phyloP scores from a whole-genome alignment of 2,797 vertebrate species.

The Megalops cyprinoides region DNA sequence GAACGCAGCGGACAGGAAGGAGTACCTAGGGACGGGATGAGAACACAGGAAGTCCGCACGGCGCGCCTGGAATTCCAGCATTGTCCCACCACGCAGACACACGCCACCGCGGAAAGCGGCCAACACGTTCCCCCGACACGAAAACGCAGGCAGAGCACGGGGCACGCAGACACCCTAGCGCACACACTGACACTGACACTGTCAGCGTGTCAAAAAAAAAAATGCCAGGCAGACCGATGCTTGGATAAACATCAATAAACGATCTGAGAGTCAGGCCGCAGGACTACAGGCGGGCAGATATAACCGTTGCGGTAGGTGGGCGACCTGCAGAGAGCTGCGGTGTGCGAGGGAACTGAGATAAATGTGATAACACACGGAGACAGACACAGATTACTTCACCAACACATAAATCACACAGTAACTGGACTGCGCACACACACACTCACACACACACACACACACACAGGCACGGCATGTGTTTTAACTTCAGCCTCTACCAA shows the following conservation, averaged over 20 bases:
- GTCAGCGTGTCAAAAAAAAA: no score
- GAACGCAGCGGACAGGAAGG: slow-evolving; percentile 59
- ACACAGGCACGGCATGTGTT: background rate
- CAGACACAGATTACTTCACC: background rate
- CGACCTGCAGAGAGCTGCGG: no score
- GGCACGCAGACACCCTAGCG: background rate
- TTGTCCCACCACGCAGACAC: slow-evolving; percentile 48
- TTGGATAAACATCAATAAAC: background rate
- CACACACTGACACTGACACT: background rate
- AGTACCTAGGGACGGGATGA: slow-evolving; percentile 56
- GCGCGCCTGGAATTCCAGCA: slow-evolving; percentile 64
- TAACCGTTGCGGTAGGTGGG: background rate
- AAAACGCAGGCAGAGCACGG: slow-evolving; percentile 35
- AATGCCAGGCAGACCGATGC: no score
- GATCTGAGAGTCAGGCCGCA: background rate
- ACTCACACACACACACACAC: background rate
- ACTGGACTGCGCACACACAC: background rate
- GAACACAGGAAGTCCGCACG: slow-evolving; percentile 67
- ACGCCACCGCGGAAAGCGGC: slow-evolving; percentile 24
- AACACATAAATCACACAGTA: background rate
- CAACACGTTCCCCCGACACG: background rate
- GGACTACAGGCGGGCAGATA: background rate
- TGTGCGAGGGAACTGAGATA: background rate
- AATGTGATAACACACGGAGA: background rate
- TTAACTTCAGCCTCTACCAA: background rate